phyloP scores from a whole-genome alignment of 2,113 vertebrate species.

The Psephotus haematonotus region DNA sequence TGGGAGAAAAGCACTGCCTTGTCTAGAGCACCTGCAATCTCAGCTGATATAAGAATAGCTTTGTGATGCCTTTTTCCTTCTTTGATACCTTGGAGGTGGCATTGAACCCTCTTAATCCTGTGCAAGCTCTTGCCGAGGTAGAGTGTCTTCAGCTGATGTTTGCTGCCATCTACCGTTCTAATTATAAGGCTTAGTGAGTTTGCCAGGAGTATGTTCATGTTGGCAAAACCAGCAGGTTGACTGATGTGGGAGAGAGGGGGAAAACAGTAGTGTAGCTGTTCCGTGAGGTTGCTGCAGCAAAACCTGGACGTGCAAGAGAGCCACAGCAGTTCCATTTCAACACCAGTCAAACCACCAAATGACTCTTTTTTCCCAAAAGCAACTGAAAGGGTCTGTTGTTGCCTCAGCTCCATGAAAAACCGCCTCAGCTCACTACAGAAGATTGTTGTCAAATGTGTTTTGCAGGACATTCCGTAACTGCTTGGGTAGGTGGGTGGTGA shows the following conservation, averaged over 20 bases:
- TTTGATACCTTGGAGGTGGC: neutral
- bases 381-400: slow-evolving; percentile 65
- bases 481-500: neutral
- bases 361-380: neutral
- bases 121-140: neutral
- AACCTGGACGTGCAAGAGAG: slow-evolving; percentile 1
- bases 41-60: neutral
- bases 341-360: neutral
- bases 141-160: slow-evolving; percentile 14
- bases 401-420: slow-evolving; percentile 43
- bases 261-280: neutral
- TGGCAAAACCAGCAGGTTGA: neutral
- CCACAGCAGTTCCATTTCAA: slow-evolving; percentile 14
- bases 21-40: neutral
- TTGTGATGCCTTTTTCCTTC: neutral
- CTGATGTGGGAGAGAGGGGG: neutral
- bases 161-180: slow-evolving; percentile 84
- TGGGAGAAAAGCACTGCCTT: neutral
- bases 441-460: slow-evolving; percentile 62
- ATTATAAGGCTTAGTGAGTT: neutral
- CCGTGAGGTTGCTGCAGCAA: neutral
- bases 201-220: neutral
- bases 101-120: neutral
- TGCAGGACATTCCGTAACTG: neutral
- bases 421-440: slow-evolving; percentile 67